Conservation (phyloP, 2,888 invertebrate species). For the Mesopsocus fuscifrons region DNA sequence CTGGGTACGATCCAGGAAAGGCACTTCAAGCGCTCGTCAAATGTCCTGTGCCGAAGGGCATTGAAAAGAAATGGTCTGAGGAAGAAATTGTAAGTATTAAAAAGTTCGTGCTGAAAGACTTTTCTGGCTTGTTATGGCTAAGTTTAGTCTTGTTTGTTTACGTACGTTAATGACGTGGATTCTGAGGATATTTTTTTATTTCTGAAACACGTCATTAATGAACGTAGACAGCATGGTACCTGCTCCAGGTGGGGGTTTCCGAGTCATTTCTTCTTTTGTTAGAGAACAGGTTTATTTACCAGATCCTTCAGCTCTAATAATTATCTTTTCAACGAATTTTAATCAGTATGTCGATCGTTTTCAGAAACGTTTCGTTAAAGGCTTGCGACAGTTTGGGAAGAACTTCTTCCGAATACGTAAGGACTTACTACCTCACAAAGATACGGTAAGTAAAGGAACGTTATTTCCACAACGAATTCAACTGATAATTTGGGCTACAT, state of each 20-base stretch:
- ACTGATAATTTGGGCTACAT: no score
- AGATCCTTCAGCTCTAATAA: conserved; percentile 7
- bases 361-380: conserved; percentile 91
- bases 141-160: conserved; percentile 5
- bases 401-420: conserved; percentile 96
- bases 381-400: conserved; percentile 94
- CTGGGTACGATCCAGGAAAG: conserved; percentile 89
- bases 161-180: conserved; percentile 9
- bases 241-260: no score
- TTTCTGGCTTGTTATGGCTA: conserved; percentile 3
- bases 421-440: conserved; percentile 90
- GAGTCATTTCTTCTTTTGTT: conserved; percentile 16
- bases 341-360: no score
- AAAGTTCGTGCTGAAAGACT: no score
- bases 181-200: conserved; percentile 8
- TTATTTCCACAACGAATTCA: no score
- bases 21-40: conserved; percentile 92
- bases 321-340: conserved; percentile 16
- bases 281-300: neutral
- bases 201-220: no score
- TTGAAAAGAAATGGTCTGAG: conserved; percentile 96
- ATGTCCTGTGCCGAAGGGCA: conserved; percentile 91
- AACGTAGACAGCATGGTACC: no score
- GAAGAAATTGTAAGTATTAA: conserved; percentile 66
- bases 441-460: conserved; percentile 55